These are phyloP conservation scores for Acanthaster planci DNA, from an alignment of 35 echinoderm and acorn worm species.

Conservation along the genomic window DNA sequence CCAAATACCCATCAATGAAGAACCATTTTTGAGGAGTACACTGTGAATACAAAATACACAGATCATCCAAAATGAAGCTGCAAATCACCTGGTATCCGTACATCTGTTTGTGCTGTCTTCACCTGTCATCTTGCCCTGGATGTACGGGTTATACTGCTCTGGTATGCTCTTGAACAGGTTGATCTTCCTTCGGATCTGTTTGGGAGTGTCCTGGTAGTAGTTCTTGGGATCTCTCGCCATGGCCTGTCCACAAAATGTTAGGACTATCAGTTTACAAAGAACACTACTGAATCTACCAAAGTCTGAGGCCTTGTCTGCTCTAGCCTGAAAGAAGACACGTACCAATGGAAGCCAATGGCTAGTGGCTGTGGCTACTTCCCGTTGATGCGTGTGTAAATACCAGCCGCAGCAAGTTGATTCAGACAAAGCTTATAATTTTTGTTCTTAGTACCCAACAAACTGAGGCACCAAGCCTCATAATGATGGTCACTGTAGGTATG, in stretches of 20 bases:
- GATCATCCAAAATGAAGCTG: neutral
- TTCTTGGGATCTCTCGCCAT: slow-evolving; percentile 90
- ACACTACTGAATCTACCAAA: no score
- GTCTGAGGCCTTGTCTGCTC: neutral
- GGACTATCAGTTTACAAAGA: no score
- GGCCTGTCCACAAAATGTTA: slow-evolving; percentile 43
- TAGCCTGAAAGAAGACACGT: neutral
- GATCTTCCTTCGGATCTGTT: slow-evolving; percentile 92
- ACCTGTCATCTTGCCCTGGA: slow-evolving; percentile 44
- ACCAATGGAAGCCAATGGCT: no score
- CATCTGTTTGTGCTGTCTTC: slow-evolving; percentile 26
- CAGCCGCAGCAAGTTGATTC: no score
- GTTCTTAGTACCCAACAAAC: no score
- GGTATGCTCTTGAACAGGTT: slow-evolving; percentile 62
- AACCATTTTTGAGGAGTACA: neutral
- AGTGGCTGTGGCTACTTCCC: no score
- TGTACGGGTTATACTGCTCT: slow-evolving; percentile 56
- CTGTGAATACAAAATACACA: neutral
- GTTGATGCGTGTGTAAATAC: no score
- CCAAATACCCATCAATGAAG: no score
- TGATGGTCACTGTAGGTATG: no score
- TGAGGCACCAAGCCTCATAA: no score
- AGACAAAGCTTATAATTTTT: no score
- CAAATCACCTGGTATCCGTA: slow-evolving; percentile 44
- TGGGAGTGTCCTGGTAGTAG: slow-evolving; percentile 94